Evolutionary conservation across 2,888 invertebrate genomes (phyloP).

Genomic region (Thalpophila matura): DNA sequence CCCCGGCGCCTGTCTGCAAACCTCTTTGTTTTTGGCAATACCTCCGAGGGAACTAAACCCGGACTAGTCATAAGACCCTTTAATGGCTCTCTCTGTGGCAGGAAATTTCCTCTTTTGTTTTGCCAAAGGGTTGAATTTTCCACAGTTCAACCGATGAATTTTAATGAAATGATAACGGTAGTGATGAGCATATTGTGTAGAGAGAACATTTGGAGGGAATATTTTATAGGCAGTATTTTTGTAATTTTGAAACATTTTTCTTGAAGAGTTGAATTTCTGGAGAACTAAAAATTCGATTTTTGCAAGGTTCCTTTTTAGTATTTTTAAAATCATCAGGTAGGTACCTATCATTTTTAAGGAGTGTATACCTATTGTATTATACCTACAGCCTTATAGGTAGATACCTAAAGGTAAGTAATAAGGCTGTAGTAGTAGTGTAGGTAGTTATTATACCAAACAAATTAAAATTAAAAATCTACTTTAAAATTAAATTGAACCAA

Average conservation of each 20-base stretch:
- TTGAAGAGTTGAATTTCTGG: no score
- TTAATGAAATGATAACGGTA: constrained; percentile 71
- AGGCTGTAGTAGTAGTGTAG: no score
- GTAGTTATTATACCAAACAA: no score
- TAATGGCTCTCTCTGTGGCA: constrained; percentile 85
- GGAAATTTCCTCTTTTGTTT: constrained; percentile 75
- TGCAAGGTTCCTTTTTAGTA: no score
- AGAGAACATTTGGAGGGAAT: constrained; percentile 46
- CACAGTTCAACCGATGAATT: constrained; percentile 62
- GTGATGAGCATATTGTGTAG: constrained; percentile 55
- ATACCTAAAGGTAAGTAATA: no score
- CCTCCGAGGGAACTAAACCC: constrained; percentile 81
- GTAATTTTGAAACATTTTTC: background rate
- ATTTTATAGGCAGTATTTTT: background rate
- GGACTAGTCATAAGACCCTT: constrained; percentile 87
- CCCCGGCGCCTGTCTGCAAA: constrained; percentile 78
- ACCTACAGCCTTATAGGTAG: no score
- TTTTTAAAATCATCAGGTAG: no score
- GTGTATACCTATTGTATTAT: no score
- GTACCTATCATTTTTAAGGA: no score
- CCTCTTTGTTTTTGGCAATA: constrained; percentile 88
- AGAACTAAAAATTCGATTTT: background rate
- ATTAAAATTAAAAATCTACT: background rate
- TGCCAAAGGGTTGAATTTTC: constrained; percentile 76
- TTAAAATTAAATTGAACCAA: no score